phyloP scores from a whole-genome alignment of 2,113 vertebrate genomes.

The Grammomys dolichurus region DNA sequence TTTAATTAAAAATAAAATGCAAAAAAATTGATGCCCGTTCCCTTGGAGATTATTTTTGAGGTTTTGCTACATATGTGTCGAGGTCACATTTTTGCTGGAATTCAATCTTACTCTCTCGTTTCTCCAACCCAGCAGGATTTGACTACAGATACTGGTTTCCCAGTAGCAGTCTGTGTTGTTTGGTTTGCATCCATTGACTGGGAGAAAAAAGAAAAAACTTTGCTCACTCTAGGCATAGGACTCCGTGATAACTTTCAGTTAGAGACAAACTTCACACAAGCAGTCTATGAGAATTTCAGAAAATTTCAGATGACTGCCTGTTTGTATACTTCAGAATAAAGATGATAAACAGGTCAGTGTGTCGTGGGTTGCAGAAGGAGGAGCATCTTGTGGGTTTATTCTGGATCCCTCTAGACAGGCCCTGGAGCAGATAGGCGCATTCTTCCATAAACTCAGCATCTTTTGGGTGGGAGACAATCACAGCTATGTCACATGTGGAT shows the following conservation, averaged over 20 bases:
- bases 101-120: conserved; percentile 47
- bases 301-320: conserved; percentile 1
- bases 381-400: conserved; percentile 52
- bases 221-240: not conserved
- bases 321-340: conserved; percentile 56
- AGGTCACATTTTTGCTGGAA: conserved; percentile 59
- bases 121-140: conserved; percentile 57
- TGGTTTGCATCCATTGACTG: conserved; percentile 44
- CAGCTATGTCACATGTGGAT: conserved; percentile 46
- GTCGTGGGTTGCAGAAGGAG: not conserved
- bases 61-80: conserved; percentile 29
- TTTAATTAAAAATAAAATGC: conserved; percentile 51
- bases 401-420: conserved; percentile 41
- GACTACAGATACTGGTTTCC: conserved; percentile 39
- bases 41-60: conserved; percentile 28
- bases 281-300: conserved; percentile 42
- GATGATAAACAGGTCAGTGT: conserved; percentile 7
- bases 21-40: conserved; percentile 35
- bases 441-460: conserved; percentile 51
- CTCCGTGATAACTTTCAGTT: not conserved
- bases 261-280: conserved; percentile 43
- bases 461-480: conserved; percentile 48
- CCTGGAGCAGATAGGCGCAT: not conserved
- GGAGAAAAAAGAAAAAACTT: not conserved
- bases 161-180: conserved; percentile 44